These are phyloP conservation scores for Ceratothoa steindachneri DNA, from an alignment of 2,888 invertebrate species.

Conservation along the genomic window DNA sequence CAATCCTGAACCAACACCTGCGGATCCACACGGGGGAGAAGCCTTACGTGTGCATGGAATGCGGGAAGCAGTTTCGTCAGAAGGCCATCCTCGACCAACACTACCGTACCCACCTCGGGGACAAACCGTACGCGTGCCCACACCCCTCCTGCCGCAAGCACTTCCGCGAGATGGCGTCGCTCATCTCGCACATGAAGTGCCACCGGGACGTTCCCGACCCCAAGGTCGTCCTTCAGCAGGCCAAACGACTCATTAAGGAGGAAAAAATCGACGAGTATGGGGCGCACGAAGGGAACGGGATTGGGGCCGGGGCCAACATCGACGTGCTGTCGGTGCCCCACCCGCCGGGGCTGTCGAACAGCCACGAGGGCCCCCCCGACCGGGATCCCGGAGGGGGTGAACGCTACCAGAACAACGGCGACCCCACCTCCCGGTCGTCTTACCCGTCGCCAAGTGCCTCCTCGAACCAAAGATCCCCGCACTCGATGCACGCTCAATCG, in stretches of 20 bases:
- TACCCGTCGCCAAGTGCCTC: constrained; percentile 1
- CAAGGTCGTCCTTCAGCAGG: constrained; percentile 41
- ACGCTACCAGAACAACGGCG: neutral
- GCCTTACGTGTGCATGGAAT: constrained; percentile 47
- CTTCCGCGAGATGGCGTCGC: constrained; percentile 43
- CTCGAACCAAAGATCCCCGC: constrained; percentile 19
- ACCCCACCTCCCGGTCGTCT: neutral
- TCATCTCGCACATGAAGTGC: constrained; percentile 47
- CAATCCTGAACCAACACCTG: constrained; percentile 44
- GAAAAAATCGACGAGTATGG: constrained; percentile 31
- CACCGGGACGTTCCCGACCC: constrained; percentile 46
- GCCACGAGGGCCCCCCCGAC: constrained; percentile 3
- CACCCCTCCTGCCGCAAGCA: constrained; percentile 45
- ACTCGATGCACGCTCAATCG: constrained; percentile 14
- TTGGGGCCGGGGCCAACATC: constrained; percentile 12
- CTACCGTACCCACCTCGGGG: constrained; percentile 42
- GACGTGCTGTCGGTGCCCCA: constrained; percentile 12
- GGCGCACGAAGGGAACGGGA: constrained; percentile 12
- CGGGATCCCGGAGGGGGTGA: constrained; percentile 6
- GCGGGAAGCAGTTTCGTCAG: constrained; percentile 43
- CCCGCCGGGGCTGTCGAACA: constrained; percentile 4
- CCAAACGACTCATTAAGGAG: constrained; percentile 40
- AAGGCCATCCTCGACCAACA: constrained; percentile 46
- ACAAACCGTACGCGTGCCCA: constrained; percentile 45
- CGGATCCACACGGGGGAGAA: constrained; percentile 46